Evolutionary conservation across 2,888 invertebrate genomes (phyloP).

Genomic region (Gari tellinella): DNA sequence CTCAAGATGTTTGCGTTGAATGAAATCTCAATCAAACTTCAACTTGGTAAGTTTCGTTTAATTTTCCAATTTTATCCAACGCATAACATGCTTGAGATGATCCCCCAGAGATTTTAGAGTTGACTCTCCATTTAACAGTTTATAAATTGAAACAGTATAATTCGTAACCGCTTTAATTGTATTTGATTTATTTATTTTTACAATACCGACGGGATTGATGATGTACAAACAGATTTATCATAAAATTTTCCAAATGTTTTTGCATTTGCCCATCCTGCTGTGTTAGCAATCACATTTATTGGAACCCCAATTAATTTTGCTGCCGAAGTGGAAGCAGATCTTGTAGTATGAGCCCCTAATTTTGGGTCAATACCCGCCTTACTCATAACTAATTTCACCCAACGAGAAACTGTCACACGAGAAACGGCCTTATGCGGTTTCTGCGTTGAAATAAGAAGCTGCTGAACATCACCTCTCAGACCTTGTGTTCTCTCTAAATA

Average conservation of each 20-base stretch:
- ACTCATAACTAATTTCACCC: not conserved
- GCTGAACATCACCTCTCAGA: not conserved
- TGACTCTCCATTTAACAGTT: slow-evolving; percentile 31
- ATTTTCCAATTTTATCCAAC: too few species aligned
- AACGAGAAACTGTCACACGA: not conserved
- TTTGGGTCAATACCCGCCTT: not conserved
- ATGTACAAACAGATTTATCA: too few species aligned
- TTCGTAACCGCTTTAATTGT: not conserved
- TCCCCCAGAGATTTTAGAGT: slow-evolving; percentile 51
- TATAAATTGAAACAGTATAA: too few species aligned
- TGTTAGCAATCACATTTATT: not conserved
- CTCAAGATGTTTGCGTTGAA: slow-evolving; percentile 34
- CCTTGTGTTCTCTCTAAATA: not conserved
- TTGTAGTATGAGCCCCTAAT: slow-evolving; percentile 1
- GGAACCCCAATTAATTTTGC: not conserved
- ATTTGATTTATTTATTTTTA: not conserved
- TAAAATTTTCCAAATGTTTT: slow-evolving; percentile 1
- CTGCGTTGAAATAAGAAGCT: not conserved
- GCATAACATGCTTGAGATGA: slow-evolving; percentile 31
- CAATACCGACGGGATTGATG: not conserved
- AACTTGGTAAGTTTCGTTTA: slow-evolving; percentile 50
- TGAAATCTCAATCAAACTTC: slow-evolving; percentile 41
- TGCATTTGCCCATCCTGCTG: not conserved
- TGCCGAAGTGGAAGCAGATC: not conserved
- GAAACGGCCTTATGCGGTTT: not conserved